Percentiles rank a stretch among this genome's conserved stretches.
These are phyloP conservation scores for Acrobasis repandana DNA, from an alignment of 2,888 invertebrate genomes.

Conservation along the genomic window DNA sequence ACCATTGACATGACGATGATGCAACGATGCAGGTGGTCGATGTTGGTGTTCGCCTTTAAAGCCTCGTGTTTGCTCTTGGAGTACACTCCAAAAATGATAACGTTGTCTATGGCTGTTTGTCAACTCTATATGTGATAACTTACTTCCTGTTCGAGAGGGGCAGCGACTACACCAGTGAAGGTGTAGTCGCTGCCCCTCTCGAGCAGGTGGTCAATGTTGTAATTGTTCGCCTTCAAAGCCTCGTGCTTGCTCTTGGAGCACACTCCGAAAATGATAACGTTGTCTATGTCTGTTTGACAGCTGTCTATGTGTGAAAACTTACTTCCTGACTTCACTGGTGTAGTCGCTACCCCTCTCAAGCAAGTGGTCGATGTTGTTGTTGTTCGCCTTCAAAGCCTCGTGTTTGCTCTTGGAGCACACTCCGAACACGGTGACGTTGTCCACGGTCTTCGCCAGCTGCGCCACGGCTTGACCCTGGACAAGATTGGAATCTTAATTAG, in stretches of 20 bases:
- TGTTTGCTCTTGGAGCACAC: conserved; percentile 93
- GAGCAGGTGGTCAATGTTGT: conserved; percentile 88
- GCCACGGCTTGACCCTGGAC: conserved; percentile 91
- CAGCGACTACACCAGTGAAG: conserved; percentile 91
- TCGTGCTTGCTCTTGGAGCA: conserved; percentile 94
- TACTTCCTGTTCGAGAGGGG: conserved; percentile 92
- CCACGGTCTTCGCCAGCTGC: conserved; percentile 90
- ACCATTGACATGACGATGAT: no score
- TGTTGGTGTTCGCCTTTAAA: conserved; percentile 87
- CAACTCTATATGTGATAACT: conserved; percentile 47
- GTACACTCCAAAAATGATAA: conserved; percentile 92
- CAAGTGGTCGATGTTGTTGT: conserved; percentile 88
- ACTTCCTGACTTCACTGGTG: conserved; percentile 92
- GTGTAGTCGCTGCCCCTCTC: conserved; percentile 92
- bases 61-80: conserved; percentile 93
- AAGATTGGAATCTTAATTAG: conserved; percentile 20
- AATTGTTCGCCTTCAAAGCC: conserved; percentile 87
- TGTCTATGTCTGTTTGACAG: conserved; percentile 73
- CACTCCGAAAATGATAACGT: conserved; percentile 92
- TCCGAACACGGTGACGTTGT: conserved; percentile 91
- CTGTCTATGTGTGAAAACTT: conserved; percentile 51
- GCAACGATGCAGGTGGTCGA: no score
- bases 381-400: conserved; percentile 89
- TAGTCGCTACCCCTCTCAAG: conserved; percentile 92
- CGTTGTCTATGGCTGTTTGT: conserved; percentile 84